Percentiles rank a stretch among this genome's conserved stretches.
phyloP scores from a whole-genome alignment of 2,888 invertebrate species.

The Allygus modestus region DNA sequence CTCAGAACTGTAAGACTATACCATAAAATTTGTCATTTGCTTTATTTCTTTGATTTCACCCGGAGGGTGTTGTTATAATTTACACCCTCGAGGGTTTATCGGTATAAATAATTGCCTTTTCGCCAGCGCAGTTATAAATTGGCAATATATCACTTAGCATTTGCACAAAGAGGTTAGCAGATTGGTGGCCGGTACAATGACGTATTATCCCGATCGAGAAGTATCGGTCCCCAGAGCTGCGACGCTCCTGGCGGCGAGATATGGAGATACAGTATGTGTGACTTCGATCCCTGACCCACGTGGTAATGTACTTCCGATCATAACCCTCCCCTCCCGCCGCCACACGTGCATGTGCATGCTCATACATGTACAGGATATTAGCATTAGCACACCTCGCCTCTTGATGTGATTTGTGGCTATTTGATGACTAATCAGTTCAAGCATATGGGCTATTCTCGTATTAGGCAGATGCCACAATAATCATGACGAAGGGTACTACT shows the following conservation, averaged over 20 bases:
- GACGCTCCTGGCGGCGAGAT: slow-evolving; percentile 4
- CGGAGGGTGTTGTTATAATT: no score
- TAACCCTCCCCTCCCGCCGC: neutral
- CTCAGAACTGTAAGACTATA: no score
- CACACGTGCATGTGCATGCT: neutral
- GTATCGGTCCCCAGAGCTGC: neutral
- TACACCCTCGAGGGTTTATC: no score
- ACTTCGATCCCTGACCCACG: slow-evolving; percentile 21
- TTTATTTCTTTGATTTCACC: no score
- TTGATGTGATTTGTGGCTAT: slow-evolving; percentile 26
- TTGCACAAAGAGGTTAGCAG: no score
- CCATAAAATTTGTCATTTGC: no score
- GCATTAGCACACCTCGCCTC: slow-evolving; percentile 16
- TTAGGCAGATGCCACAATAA: neutral
- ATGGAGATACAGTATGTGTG: no score
- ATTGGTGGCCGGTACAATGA: no score
- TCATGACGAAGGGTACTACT: neutral
- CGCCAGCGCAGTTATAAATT: no score
- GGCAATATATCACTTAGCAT: no score
- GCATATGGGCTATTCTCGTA: slow-evolving; percentile 14
- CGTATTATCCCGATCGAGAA: no score
- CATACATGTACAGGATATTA: slow-evolving; percentile 30
- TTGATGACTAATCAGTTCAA: slow-evolving; percentile 20
- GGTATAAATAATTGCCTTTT: no score
- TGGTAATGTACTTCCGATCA: neutral